phyloP scores from a whole-genome alignment of 2,888 invertebrate genomes.

The Cephus sareptanus region DNA sequence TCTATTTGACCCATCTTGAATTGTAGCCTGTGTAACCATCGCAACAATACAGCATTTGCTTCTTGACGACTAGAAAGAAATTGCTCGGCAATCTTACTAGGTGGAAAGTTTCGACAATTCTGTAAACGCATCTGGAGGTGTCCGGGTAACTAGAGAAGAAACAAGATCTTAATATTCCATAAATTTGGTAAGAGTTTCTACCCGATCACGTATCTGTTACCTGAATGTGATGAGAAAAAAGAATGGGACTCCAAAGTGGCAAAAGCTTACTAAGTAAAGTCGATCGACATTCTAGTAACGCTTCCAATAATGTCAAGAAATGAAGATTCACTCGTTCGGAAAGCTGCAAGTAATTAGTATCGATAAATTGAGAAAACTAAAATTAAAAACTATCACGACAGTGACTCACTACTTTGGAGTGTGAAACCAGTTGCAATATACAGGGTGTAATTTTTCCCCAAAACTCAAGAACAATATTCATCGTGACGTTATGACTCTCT shows the following conservation, averaged over 20 bases:
- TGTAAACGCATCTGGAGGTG: constrained; percentile 89
- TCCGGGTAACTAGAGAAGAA: constrained; percentile 79
- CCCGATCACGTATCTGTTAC: constrained; percentile 61
- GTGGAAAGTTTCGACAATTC: constrained; percentile 86
- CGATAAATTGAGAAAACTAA: neutral
- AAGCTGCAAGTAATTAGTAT: constrained; percentile 71
- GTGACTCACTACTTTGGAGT: constrained; percentile 86
- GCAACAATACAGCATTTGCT: constrained; percentile 72
- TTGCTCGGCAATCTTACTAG: constrained; percentile 67
- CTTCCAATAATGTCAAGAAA: constrained; percentile 94
- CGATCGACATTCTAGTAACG: constrained; percentile 93
- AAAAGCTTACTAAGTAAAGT: constrained; percentile 90
- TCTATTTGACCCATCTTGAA: constrained; percentile 99
- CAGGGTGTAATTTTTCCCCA: constrained; percentile 99
- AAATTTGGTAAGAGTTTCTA: neutral
- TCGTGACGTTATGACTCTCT: constrained; percentile 79
- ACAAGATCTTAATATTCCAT: neutral
- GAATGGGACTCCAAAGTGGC: constrained; percentile 95
- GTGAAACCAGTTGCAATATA: constrained; percentile 90
- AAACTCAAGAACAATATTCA: constrained; percentile 93
- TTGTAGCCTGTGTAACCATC: constrained; percentile 92
- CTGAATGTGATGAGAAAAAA: constrained; percentile 90
- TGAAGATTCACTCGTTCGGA: constrained; percentile 98
- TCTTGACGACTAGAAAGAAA: constrained; percentile 65
- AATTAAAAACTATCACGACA: neutral